These are phyloP conservation scores for Fratercula arctica DNA, from an alignment of 2,797 vertebrate species.

Conservation along the genomic window DNA sequence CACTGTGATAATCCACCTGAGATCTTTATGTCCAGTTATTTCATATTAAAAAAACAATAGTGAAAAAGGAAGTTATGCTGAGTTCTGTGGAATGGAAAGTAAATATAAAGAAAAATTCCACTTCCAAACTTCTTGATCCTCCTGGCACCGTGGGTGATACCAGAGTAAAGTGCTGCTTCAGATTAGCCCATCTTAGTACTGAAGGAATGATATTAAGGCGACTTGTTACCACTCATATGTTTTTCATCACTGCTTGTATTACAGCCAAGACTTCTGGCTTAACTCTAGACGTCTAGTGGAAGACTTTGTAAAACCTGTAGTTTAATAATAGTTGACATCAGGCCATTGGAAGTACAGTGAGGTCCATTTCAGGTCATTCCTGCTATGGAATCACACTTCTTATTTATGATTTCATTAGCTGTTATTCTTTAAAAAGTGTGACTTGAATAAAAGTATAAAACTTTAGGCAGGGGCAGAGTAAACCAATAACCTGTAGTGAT, in stretches of 20 bases:
- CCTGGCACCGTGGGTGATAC: conserved; percentile 82
- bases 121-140: conserved; percentile 75
- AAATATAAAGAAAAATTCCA: conserved; percentile 41
- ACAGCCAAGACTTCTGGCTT: conserved; percentile 86
- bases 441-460: background rate
- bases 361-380: conserved; percentile 72
- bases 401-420: conserved; percentile 9
- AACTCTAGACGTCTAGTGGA: conserved; percentile 82
- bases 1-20: conserved; percentile 73
- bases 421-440: background rate
- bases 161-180: conserved; percentile 81
- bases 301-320: conserved; percentile 76
- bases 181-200: conserved; percentile 85
- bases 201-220: conserved; percentile 81
- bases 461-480: background rate
- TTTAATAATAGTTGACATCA: conserved; percentile 77
- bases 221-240: conserved; percentile 90
- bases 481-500: background rate
- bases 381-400: conserved; percentile 49
- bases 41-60: background rate
- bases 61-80: background rate
- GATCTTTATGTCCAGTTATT: conserved; percentile 59
- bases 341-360: conserved; percentile 74
- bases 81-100: conserved; percentile 35
- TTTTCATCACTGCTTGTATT: conserved; percentile 91